Conservation (phyloP, 2,888 invertebrate genomes). For the Heliothis peltigera region DNA sequence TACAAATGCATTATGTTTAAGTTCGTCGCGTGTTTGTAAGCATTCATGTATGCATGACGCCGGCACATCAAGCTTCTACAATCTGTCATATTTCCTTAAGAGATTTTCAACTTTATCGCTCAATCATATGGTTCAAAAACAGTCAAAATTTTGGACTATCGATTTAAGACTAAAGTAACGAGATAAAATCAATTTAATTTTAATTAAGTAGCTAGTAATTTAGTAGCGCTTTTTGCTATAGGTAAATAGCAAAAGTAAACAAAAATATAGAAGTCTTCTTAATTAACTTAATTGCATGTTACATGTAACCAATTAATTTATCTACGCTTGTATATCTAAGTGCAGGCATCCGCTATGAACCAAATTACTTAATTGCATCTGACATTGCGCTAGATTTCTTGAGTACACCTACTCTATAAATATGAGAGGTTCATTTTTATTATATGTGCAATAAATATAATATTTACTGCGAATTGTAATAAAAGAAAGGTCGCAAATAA, state of each 20-base stretch:
- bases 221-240: too few species aligned
- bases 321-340: constrained; percentile 14
- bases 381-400: constrained; percentile 39
- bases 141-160: too few species aligned
- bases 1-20: too few species aligned
- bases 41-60: too few species aligned
- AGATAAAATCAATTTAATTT: too few species aligned
- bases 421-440: constrained; percentile 5
- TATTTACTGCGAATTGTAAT: constrained; percentile 11
- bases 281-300: constrained; percentile 10
- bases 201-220: too few species aligned
- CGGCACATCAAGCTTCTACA: too few species aligned
- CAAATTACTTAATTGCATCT: constrained; percentile 28
- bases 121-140: too few species aligned
- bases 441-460: constrained; percentile 21
- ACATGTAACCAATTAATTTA: constrained; percentile 3
- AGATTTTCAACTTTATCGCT: too few species aligned
- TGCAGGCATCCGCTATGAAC: constrained; percentile 32
- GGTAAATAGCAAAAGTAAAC: not conserved
- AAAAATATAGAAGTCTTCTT: not conserved
- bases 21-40: too few species aligned
- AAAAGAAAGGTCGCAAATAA: constrained; percentile 53
- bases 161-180: too few species aligned
- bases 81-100: too few species aligned
- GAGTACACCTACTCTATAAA: constrained; percentile 5